These are phyloP conservation scores for Aurelia sp. DNA, from an alignment of 30 jellyfish, hydroid and myxozoan species.

Conservation along the genomic window DNA sequence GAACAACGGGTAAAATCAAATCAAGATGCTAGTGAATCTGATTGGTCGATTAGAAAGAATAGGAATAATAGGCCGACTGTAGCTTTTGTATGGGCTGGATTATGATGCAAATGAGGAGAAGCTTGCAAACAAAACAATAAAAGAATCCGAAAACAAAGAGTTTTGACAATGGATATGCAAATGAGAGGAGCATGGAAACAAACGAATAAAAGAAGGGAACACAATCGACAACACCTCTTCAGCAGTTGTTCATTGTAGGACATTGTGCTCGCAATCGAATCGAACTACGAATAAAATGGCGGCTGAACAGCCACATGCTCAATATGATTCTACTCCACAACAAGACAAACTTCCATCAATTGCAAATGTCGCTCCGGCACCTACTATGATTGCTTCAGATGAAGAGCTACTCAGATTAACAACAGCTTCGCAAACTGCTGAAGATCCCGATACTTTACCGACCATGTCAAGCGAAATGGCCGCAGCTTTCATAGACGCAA, in stretches of 20 bases:
- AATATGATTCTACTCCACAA: conserved; percentile 60
- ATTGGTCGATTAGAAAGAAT: neutral
- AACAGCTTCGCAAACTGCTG: conserved; percentile 62
- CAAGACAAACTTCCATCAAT: conserved; percentile 50
- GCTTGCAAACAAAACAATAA: conserved; percentile 28
- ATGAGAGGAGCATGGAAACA: conserved; percentile 64
- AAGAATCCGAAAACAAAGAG: conserved; percentile 40
- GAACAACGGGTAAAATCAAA: neutral
- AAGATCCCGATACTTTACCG: conserved; percentile 36
- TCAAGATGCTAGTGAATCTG: neutral
- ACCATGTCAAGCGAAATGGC: conserved; percentile 68
- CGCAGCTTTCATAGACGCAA: conserved; percentile 80
- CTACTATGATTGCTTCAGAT: conserved; percentile 76
- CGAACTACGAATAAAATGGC: conserved; percentile 83
- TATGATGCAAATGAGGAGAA: conserved; percentile 47
- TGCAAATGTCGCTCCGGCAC: conserved; percentile 54
- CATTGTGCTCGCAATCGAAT: conserved; percentile 52
- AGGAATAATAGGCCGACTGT: neutral
- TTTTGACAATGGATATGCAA: conserved; percentile 65
- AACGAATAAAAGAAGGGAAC: conserved; percentile 70
- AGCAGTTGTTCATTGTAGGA: conserved; percentile 79
- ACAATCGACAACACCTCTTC: conserved; percentile 87
- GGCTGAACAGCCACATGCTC: conserved; percentile 90
- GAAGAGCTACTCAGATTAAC: conserved; percentile 88
- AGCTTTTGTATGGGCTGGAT: neutral